Conservation (phyloP, 2,797 vertebrate species). For the Leucoraja ocellata region DNA sequence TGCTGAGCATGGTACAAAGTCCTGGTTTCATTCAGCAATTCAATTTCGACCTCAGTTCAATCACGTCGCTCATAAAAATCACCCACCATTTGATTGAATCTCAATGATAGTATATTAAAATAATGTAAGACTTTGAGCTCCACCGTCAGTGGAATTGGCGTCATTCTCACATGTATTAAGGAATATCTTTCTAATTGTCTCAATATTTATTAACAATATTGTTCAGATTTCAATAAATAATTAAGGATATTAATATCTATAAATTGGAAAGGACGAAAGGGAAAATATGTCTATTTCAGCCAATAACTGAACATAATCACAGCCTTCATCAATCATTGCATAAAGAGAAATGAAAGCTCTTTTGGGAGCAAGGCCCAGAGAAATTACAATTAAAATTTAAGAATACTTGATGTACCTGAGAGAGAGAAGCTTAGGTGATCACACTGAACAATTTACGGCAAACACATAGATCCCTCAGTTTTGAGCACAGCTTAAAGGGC, state of each 20-base stretch:
- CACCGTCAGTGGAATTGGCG: background rate
- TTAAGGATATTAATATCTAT: background rate
- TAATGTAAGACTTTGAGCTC: background rate
- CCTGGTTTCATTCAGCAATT: too few relatives aligned
- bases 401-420: background rate
- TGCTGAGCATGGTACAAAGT: too few relatives aligned
- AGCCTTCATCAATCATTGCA: background rate
- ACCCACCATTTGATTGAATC: too few relatives aligned
- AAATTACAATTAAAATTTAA: background rate
- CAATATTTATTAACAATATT: background rate
- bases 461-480: background rate
- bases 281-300: background rate
- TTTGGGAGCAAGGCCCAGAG: background rate
- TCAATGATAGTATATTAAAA: background rate
- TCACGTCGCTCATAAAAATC: too few relatives aligned
- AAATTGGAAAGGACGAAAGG: background rate
- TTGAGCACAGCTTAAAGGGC: too few relatives aligned
- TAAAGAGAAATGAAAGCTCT: background rate
- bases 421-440: background rate
- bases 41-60: too few relatives aligned
- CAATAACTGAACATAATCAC: background rate
- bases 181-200: background rate
- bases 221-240: slow-evolving; percentile 1
- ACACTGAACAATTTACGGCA: background rate
- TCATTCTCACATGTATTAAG: background rate